A percentile compares a stretch with the other conserved stretches of the same genome.
Evolutionary conservation across 2,113 vertebrate species (phyloP).

Genomic region (Mobula hypostoma): DNA sequence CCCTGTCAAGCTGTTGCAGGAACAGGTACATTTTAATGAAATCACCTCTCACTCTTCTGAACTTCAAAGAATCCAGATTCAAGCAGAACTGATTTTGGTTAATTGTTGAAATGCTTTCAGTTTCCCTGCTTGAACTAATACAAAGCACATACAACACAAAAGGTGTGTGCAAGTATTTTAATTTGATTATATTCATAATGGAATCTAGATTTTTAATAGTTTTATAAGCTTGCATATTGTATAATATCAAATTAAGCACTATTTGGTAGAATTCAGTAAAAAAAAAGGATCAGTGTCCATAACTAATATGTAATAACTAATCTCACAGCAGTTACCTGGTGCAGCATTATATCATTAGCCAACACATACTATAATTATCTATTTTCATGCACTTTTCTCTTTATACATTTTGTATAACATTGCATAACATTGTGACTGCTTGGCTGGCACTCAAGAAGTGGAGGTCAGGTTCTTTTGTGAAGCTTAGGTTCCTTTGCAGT

Average conservation of each 20-base stretch:
- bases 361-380: background rate
- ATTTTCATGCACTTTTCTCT: constrained; percentile 22
- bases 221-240: constrained; percentile 23
- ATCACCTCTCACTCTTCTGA: too few species aligned
- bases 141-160: background rate
- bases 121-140: background rate
- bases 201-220: constrained; percentile 12
- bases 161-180: background rate
- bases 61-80: too few species aligned
- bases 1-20: too few species aligned
- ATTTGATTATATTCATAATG: background rate
- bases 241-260: constrained; percentile 16
- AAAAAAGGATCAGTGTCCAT: constrained; percentile 12
- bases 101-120: background rate
- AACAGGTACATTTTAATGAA: too few species aligned
- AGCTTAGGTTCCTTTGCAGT: background rate
- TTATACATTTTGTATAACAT: constrained; percentile 23
- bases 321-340: constrained; percentile 22
- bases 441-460: constrained; percentile 16
- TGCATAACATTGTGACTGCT: constrained; percentile 17
- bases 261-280: constrained; percentile 31
- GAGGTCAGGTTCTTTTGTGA: constrained; percentile 16
- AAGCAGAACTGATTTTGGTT: background rate
- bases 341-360: constrained; percentile 27
- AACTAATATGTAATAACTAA: constrained; percentile 18